Evolutionary conservation across 2,888 invertebrate species (phyloP).

Genomic region (Lithophane socia): DNA sequence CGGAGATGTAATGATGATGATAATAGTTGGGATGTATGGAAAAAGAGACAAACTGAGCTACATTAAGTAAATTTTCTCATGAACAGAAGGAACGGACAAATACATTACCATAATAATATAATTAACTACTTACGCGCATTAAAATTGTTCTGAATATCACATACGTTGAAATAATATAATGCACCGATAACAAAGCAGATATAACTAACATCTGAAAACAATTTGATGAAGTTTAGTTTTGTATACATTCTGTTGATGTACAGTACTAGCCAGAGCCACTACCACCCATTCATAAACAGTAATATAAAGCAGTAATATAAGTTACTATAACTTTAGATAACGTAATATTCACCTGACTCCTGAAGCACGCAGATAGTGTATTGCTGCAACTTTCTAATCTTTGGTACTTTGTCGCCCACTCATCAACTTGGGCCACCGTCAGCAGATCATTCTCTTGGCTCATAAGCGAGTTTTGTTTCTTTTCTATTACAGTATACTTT

Average conservation of each 20-base stretch:
- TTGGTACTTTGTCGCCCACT: slow-evolving; percentile 25
- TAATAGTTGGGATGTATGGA: not conserved
- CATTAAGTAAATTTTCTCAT: too few relatives aligned
- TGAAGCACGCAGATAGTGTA: slow-evolving; percentile 20
- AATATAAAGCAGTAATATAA: too few relatives aligned
- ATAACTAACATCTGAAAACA: slow-evolving; percentile 30
- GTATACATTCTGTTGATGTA: too few relatives aligned
- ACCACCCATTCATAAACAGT: too few relatives aligned
- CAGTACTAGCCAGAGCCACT: too few relatives aligned
- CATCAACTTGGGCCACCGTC: slow-evolving; percentile 15
- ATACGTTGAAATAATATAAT: slow-evolving; percentile 23
- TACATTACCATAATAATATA: too few relatives aligned
- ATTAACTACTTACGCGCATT: slow-evolving; percentile 18
- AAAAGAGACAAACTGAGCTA: not conserved
- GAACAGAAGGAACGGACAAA: not conserved
- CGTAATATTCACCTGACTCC: slow-evolving; percentile 22
- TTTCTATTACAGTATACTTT: not conserved
- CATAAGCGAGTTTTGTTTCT: not conserved
- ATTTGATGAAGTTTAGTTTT: not conserved
- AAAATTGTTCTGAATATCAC: slow-evolving; percentile 5
- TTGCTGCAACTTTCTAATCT: slow-evolving; percentile 30
- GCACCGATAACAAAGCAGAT: slow-evolving; percentile 3
- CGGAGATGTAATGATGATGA: too few relatives aligned
- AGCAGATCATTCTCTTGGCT: not conserved
- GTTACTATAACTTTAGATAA: not conserved